phyloP scores from a whole-genome alignment of 2,113 vertebrate genomes.

The Amphiprion ocellaris region DNA sequence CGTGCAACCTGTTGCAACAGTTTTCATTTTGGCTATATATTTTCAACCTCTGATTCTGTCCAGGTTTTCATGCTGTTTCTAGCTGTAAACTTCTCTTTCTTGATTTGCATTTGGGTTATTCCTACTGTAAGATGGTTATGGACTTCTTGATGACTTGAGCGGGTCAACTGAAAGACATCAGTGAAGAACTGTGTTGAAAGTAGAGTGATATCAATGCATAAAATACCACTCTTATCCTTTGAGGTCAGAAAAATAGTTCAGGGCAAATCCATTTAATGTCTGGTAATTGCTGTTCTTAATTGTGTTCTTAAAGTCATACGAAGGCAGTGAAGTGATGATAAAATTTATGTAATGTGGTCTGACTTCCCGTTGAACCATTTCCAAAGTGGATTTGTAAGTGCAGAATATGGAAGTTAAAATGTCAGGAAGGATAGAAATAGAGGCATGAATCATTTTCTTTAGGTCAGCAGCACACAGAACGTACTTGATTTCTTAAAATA shows the following conservation, averaged over 20 bases:
- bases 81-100: neutral
- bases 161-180: neutral
- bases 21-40: too few relatives aligned
- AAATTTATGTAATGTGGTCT: neutral
- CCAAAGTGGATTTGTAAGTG: neutral
- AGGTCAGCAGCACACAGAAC: neutral
- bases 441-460: neutral
- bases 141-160: neutral
- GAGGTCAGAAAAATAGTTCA: neutral
- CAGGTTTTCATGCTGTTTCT: too few relatives aligned
- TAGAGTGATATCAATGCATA: neutral
- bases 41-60: too few relatives aligned
- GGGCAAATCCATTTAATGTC: neutral
- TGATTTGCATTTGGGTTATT: neutral
- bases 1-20: too few relatives aligned
- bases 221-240: neutral
- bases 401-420: neutral
- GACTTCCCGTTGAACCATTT: neutral
- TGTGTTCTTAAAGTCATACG: neutral
- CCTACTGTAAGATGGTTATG: neutral
- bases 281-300: neutral
- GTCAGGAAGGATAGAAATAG: neutral
- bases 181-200: neutral
- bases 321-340: neutral
- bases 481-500: neutral